Conservation (phyloP, 2,113 vertebrate species). For the Paraplagusia blochii region DNA sequence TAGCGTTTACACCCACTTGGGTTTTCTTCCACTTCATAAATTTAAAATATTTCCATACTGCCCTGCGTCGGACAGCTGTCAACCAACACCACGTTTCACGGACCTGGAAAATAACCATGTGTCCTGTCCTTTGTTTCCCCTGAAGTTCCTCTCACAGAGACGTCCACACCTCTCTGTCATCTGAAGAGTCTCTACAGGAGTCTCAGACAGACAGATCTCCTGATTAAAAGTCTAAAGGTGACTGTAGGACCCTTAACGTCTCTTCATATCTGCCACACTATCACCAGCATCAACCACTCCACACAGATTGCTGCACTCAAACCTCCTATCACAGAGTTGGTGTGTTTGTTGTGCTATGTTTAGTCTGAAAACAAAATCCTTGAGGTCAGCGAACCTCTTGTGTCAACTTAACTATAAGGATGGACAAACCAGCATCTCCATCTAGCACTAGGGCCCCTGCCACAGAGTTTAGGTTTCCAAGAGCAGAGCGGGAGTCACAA, state of each 20-base stretch:
- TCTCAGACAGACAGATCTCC: conserved; percentile 19
- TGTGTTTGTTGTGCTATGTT: conserved; percentile 5
- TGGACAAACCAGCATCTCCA: conserved; percentile 1
- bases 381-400: conserved; percentile 14
- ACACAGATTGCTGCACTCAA: conserved; percentile 18
- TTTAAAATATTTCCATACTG: conserved; percentile 31
- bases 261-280: neutral
- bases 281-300: conserved; percentile 2
- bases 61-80: conserved; percentile 57
- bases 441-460: neutral
- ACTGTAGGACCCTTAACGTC: conserved; percentile 16
- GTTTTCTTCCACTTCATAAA: conserved; percentile 5
- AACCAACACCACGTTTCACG: conserved; percentile 45
- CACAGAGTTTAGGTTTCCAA: conserved; percentile 21
- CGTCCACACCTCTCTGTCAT: conserved; percentile 51
- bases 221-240: conserved; percentile 16
- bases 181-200: conserved; percentile 12
- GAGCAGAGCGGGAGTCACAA: conserved; percentile 30
- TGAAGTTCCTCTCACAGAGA: conserved; percentile 33
- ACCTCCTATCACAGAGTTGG: conserved; percentile 9
- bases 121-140: conserved; percentile 47
- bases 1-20: conserved; percentile 18
- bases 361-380: conserved; percentile 23
- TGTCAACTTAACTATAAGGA: conserved; percentile 6
- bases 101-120: conserved; percentile 62